A percentile compares a stretch with the other conserved stretches of the same genome.
These are phyloP conservation scores for Anadara kagoshimensis DNA, from an alignment of 1,140 invertebrate species.

Conservation along the genomic window DNA sequence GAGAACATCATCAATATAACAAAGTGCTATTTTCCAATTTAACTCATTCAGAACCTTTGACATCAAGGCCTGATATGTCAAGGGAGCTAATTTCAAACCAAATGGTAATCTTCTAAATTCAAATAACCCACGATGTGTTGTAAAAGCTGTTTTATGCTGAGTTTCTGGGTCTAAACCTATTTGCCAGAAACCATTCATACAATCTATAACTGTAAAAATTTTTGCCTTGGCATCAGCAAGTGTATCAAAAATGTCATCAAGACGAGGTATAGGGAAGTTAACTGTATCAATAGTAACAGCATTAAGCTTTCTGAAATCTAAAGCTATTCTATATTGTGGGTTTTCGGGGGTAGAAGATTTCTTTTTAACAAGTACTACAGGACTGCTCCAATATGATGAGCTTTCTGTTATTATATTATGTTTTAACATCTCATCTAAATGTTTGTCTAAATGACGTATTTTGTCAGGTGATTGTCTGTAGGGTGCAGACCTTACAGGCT, in stretches of 20 bases:
- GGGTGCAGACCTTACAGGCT: conserved; percentile 1
- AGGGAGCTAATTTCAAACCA: conserved; percentile 12
- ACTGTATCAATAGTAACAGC: neutral
- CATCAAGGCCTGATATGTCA: conserved; percentile 27
- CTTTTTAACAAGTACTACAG: conserved; percentile 39
- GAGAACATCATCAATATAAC: conserved; percentile 51
- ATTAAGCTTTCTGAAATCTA: conserved; percentile 12
- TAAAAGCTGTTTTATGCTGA: conserved; percentile 24
- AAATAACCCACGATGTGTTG: conserved; percentile 9
- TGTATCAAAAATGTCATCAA: conserved; percentile 10
- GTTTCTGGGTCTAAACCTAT: conserved; percentile 17
- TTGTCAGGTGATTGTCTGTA: conserved; percentile 13
- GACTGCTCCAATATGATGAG: conserved; percentile 12
- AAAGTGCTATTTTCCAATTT: conserved; percentile 20
- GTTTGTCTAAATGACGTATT: conserved; percentile 15
- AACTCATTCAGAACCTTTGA: conserved; percentile 46
- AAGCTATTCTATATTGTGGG: conserved; percentile 4
- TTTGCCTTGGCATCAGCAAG: neutral
- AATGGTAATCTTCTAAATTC: conserved; percentile 24
- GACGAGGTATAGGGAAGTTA: conserved; percentile 7
- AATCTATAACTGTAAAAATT: conserved; percentile 13
- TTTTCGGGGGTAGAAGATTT: conserved; percentile 22
- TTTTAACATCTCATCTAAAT: conserved; percentile 12
- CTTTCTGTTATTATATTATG: neutral
- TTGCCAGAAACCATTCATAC: conserved; percentile 28